These are phyloP conservation scores for Leptopilina drosophilae DNA, from an alignment of 2,888 invertebrate genomes.

Conservation along the genomic window DNA sequence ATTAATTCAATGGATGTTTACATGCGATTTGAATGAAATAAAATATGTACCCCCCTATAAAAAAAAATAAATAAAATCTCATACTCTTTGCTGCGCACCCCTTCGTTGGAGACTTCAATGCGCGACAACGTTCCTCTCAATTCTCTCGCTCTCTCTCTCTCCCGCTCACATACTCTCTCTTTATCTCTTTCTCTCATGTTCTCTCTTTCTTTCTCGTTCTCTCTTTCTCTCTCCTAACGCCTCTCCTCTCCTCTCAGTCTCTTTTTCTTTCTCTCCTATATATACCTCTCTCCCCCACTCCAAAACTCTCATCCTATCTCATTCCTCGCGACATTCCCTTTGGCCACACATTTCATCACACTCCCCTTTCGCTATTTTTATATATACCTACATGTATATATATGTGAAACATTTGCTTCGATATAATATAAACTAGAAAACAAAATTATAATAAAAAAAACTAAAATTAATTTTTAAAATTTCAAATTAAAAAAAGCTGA, in stretches of 20 bases:
- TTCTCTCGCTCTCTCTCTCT: slow-evolving; percentile 53
- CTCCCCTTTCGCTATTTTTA: slow-evolving; percentile 24
- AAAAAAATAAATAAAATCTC: slow-evolving; percentile 14
- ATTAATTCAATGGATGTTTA: slow-evolving; percentile 17
- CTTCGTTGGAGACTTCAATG: slow-evolving; percentile 72
- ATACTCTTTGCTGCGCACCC: slow-evolving; percentile 39
- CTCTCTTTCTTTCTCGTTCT: neutral
- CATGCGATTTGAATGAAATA: slow-evolving; percentile 26
- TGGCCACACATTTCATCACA: slow-evolving; percentile 28
- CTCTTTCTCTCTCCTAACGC: slow-evolving; percentile 52
- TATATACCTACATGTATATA: neutral
- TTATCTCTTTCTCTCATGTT: slow-evolving; percentile 41
- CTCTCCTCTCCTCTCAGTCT: slow-evolving; percentile 59
- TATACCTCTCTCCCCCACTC: slow-evolving; percentile 50
- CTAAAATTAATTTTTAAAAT: too few species aligned
- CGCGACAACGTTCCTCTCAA: slow-evolving; percentile 55
- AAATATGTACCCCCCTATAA: slow-evolving; percentile 28
- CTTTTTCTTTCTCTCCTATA: slow-evolving; percentile 55
- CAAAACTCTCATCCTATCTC: slow-evolving; percentile 43
- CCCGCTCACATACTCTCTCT: slow-evolving; percentile 53
- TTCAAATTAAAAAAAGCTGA: too few species aligned
- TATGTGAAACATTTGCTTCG: neutral
- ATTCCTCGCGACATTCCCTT: slow-evolving; percentile 34
- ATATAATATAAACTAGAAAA: too few species aligned
- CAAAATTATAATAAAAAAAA: too few species aligned